Percentiles rank a stretch among this genome's conserved stretches.
Evolutionary conservation across 2,797 vertebrate genomes (phyloP).

Genomic region (Distichodus sexfasciatus): DNA sequence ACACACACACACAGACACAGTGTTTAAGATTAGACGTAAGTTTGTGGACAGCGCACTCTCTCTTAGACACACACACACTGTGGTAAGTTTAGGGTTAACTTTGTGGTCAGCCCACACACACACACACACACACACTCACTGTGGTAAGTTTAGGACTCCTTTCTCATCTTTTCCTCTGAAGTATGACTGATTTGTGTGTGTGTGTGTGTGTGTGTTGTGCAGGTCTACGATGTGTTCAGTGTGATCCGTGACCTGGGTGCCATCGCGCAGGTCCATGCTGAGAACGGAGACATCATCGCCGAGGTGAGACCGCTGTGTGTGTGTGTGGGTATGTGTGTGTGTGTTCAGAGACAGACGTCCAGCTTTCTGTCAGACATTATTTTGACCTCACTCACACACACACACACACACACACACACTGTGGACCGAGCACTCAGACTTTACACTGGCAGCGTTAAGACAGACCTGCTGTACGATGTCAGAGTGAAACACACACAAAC

Average conservation of each 20-base stretch:
- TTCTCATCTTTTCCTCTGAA: too few relatives aligned
- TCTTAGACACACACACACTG: too few relatives aligned
- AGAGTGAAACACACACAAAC: slow-evolving; percentile 14
- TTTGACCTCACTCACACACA: too few relatives aligned
- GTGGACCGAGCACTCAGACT: slow-evolving; percentile 13
- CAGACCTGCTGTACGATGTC: slow-evolving; percentile 19
- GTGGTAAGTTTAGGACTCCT: too few relatives aligned
- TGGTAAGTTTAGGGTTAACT: too few relatives aligned
- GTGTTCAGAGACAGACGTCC: not conserved
- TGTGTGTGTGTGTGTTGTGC: slow-evolving; percentile 32
- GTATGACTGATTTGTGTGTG: not conserved
- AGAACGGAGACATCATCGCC: slow-evolving; percentile 95
- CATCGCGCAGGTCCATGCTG: slow-evolving; percentile 94
- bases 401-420: slow-evolving; percentile 11
- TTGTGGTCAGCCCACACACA: too few relatives aligned
- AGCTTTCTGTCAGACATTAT: not conserved
- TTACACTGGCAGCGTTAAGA: slow-evolving; percentile 16
- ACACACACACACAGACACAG: too few relatives aligned
- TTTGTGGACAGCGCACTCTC: too few relatives aligned
- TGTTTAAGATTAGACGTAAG: too few relatives aligned
- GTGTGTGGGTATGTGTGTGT: too few relatives aligned
- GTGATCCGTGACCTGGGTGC: slow-evolving; percentile 95
- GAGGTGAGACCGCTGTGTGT: slow-evolving; percentile 88
- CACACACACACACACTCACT: too few relatives aligned
- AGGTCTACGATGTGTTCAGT: slow-evolving; percentile 97